Evolutionary conservation across 2,113 vertebrate species (phyloP).

Genomic region (Nerophis ophidion): DNA sequence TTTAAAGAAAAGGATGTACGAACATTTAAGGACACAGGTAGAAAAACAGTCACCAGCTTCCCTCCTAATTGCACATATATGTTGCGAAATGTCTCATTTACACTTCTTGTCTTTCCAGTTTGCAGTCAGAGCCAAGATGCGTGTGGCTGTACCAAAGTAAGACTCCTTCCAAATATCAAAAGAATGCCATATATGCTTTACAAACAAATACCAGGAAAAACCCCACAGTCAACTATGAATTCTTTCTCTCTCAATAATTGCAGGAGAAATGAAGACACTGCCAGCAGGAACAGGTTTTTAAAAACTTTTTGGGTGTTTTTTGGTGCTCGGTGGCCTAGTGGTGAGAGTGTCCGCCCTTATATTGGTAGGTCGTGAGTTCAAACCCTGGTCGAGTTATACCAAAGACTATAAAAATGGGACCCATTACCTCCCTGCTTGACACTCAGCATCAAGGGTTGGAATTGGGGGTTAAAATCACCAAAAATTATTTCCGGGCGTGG

Average conservation of each 20-base stretch:
- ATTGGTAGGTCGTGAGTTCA: too few relatives aligned
- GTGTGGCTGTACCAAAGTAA: slow-evolving; percentile 72
- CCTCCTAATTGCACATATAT: not conserved
- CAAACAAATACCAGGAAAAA: not conserved
- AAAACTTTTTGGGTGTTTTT: not conserved
- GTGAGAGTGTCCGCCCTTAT: too few relatives aligned
- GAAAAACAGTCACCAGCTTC: not conserved
- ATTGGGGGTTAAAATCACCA: too few relatives aligned
- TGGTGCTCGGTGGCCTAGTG: too few relatives aligned
- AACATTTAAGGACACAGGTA: not conserved
- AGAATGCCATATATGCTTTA: not conserved
- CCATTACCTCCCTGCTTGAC: too few relatives aligned
- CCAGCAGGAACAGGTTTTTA: slow-evolving; percentile 62
- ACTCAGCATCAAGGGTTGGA: too few relatives aligned
- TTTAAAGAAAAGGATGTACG: not conserved
- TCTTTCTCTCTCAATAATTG: slow-evolving; percentile 7
- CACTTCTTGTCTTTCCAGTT: slow-evolving; percentile 47
- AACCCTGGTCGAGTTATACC: too few relatives aligned
- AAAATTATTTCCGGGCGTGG: too few relatives aligned
- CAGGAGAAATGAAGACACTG: slow-evolving; percentile 47
- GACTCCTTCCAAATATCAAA: slow-evolving; percentile 14
- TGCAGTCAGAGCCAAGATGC: slow-evolving; percentile 65
- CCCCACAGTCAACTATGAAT: not conserved
- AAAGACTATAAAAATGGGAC: too few relatives aligned
- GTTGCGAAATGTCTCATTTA: slow-evolving; percentile 3